These are phyloP conservation scores for Onchidella celtica DNA, from an alignment of 2,888 invertebrate species.

Conservation along the genomic window DNA sequence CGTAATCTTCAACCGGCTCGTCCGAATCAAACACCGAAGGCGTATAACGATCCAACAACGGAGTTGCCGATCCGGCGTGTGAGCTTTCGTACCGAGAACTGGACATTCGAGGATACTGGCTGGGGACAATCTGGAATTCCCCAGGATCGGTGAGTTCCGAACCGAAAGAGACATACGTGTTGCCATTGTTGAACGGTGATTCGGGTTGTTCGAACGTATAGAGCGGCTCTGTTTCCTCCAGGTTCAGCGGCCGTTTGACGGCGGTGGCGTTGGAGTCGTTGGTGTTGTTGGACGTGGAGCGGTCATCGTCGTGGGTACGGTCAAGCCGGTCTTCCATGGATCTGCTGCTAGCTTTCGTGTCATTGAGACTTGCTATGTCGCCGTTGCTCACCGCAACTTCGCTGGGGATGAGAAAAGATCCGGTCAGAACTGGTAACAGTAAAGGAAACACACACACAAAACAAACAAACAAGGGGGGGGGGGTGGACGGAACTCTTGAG, in stretches of 20 bases:
- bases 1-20: constrained; percentile 53
- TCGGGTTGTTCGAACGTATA: constrained; percentile 50
- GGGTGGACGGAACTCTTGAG: too few relatives aligned
- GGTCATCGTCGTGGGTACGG: constrained; percentile 49
- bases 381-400: constrained; percentile 32
- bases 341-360: constrained; percentile 46
- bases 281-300: constrained; percentile 51
- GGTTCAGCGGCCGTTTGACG: constrained; percentile 42
- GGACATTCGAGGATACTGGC: constrained; percentile 55
- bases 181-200: constrained; percentile 58
- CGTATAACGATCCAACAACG: constrained; percentile 67
- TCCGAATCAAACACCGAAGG: constrained; percentile 58
- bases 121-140: constrained; percentile 57
- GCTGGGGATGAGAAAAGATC: constrained; percentile 20
- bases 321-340: constrained; percentile 38
- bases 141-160: constrained; percentile 69
- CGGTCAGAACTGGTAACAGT: too few relatives aligned
- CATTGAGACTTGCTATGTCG: constrained; percentile 27
- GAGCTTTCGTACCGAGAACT: constrained; percentile 64
- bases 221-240: constrained; percentile 44
- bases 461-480: too few relatives aligned
- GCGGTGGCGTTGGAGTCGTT: constrained; percentile 53
- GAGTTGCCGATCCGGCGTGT: constrained; percentile 72
- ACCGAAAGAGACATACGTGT: constrained; percentile 75
- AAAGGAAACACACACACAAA: neutral